Conservation (phyloP, 2,113 vertebrate species). For the Artemisiospiza belli region DNA sequence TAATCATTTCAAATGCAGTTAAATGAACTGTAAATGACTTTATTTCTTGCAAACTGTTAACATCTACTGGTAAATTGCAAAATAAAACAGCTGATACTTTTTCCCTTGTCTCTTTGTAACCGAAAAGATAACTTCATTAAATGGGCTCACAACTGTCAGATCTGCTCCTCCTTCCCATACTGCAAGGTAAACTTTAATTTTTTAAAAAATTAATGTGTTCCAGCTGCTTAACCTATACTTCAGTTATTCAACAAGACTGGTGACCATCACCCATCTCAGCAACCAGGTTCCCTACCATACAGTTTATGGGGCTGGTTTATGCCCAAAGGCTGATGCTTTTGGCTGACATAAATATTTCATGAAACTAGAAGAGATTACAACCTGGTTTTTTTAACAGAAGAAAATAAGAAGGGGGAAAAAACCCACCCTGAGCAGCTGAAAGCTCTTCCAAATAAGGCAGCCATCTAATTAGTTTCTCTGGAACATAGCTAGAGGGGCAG, state of each 20-base stretch:
- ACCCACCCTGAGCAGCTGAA: not conserved
- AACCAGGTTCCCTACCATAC: not conserved
- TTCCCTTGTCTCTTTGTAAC: not conserved
- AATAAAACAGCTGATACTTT: not conserved
- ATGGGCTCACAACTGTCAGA: not conserved
- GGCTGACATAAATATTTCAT: conserved; percentile 22
- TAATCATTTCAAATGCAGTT: not conserved
- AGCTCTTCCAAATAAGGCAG: not conserved
- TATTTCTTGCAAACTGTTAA: not conserved
- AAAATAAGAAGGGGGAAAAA: not conserved
- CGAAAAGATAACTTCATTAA: not conserved
- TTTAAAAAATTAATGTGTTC: not conserved
- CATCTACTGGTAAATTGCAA: not conserved
- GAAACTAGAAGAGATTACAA: not conserved
- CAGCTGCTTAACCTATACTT: not conserved
- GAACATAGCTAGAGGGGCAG: conserved; percentile 16
- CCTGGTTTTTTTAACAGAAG: not conserved
- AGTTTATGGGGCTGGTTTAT: not conserved
- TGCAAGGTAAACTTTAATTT: not conserved
- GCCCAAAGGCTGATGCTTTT: not conserved
- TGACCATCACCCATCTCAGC: not conserved
- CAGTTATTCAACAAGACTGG: not conserved
- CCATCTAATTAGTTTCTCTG: not conserved
- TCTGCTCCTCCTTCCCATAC: not conserved
- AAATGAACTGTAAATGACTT: not conserved